phyloP scores from a whole-genome alignment of 1,140 invertebrate species.

The Drusus annulatus region DNA sequence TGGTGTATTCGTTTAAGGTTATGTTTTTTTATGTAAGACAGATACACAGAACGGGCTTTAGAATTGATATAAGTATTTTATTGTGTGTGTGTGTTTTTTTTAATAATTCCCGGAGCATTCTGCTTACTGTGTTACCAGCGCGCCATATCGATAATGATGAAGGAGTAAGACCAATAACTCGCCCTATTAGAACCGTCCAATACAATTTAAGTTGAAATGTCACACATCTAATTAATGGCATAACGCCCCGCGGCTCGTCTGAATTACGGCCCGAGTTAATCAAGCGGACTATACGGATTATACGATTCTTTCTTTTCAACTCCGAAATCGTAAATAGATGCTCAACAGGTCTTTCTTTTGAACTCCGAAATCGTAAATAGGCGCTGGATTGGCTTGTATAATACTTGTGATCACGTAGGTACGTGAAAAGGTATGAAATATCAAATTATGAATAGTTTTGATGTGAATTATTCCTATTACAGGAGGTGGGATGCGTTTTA shows the following conservation, averaged over 20 bases:
- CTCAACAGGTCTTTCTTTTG: slow-evolving; percentile 24
- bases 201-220: slow-evolving; percentile 47
- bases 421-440: neutral
- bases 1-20: no score
- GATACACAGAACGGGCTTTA: no score
- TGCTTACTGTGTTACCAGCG: slow-evolving; percentile 11
- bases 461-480: neutral
- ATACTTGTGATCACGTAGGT: neutral
- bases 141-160: slow-evolving; percentile 27
- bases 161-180: slow-evolving; percentile 35
- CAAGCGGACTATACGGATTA: slow-evolving; percentile 24
- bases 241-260: slow-evolving; percentile 37
- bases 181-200: slow-evolving; percentile 42
- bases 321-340: slow-evolving; percentile 22
- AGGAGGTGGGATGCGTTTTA: neutral
- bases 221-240: slow-evolving; percentile 41
- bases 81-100: neutral
- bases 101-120: neutral
- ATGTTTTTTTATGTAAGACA: no score
- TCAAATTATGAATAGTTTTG: neutral
- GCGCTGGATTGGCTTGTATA: neutral
- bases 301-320: slow-evolving; percentile 40
- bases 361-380: slow-evolving; percentile 34
- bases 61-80: neutral
- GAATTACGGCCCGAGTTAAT: slow-evolving; percentile 41